Evolutionary conservation across 2,113 vertebrate genomes (phyloP).

Genomic region (Ginglymostoma cirratum): DNA sequence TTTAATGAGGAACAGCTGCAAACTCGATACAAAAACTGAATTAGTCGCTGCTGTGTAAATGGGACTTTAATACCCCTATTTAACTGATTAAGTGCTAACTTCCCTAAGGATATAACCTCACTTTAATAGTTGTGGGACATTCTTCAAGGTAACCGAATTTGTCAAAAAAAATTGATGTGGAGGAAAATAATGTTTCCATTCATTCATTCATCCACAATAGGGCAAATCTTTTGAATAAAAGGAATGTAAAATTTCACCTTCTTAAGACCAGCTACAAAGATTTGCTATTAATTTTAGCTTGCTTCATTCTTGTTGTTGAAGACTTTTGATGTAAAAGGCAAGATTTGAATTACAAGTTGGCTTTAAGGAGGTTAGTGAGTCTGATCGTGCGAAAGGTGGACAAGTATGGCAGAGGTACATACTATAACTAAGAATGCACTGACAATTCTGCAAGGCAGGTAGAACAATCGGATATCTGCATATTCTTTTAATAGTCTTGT

Average conservation of each 20-base stretch:
- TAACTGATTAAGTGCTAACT: slow-evolving; percentile 37
- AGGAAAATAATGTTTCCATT: neutral
- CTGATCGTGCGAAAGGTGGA: neutral
- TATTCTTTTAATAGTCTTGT: neutral
- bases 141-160: slow-evolving; percentile 31
- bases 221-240: neutral
- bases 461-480: neutral
- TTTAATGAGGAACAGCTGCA: slow-evolving; percentile 36
- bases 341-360: neutral
- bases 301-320: neutral
- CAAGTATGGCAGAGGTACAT: neutral
- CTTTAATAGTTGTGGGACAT: slow-evolving; percentile 11
- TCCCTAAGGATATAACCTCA: slow-evolving; percentile 32
- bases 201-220: neutral
- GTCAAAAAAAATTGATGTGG: neutral
- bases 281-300: neutral
- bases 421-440: neutral
- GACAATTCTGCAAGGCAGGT: no score
- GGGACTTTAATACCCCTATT: slow-evolving; percentile 35
- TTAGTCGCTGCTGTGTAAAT: slow-evolving; percentile 34
- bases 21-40: slow-evolving; percentile 32
- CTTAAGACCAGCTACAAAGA: neutral
- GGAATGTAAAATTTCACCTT: neutral
- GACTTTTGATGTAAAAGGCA: neutral
- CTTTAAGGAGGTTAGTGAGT: neutral